Conservation (phyloP, 1,140 invertebrate genomes). For the Cecropterus lyciades region DNA sequence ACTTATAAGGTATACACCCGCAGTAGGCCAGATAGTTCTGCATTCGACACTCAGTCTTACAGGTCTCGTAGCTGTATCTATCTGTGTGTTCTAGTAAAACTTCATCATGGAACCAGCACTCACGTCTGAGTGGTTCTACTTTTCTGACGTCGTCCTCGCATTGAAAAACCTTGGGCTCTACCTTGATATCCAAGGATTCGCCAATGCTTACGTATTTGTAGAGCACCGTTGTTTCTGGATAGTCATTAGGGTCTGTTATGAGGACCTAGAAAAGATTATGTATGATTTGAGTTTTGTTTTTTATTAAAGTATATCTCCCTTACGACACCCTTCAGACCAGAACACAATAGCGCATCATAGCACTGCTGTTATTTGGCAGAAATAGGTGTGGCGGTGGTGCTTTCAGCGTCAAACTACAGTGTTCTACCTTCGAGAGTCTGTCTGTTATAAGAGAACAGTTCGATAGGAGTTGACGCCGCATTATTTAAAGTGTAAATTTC, state of each 20-base stretch:
- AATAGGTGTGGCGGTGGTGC: too few species aligned
- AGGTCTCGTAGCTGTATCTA: slow-evolving; percentile 73
- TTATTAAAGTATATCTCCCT: too few species aligned
- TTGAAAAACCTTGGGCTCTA: slow-evolving; percentile 60
- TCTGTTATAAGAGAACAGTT: too few species aligned
- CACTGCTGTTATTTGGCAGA: too few species aligned
- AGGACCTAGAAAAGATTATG: slow-evolving; percentile 53
- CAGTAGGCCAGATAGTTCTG: slow-evolving; percentile 53
- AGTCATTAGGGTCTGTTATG: slow-evolving; percentile 68
- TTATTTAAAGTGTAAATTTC: too few species aligned
- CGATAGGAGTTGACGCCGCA: too few species aligned
- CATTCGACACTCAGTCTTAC: slow-evolving; percentile 69
- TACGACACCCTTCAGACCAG: too few species aligned
- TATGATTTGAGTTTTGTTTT: too few species aligned
- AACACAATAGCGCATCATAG: too few species aligned
- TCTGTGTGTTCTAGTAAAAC: slow-evolving; percentile 54
- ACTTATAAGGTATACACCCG: slow-evolving; percentile 69
- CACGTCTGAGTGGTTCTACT: slow-evolving; percentile 48
- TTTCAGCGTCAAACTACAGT: too few species aligned
- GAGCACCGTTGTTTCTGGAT: slow-evolving; percentile 62
- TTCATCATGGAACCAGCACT: slow-evolving; percentile 70
- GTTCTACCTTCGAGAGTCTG: too few species aligned
- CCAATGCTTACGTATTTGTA: slow-evolving; percentile 55
- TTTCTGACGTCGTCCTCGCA: slow-evolving; percentile 49
- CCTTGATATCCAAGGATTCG: slow-evolving; percentile 61